A percentile compares a stretch with the other conserved stretches of the same genome.
Conservation (phyloP, 2,888 invertebrate genomes). For the Andrena marginata region DNA sequence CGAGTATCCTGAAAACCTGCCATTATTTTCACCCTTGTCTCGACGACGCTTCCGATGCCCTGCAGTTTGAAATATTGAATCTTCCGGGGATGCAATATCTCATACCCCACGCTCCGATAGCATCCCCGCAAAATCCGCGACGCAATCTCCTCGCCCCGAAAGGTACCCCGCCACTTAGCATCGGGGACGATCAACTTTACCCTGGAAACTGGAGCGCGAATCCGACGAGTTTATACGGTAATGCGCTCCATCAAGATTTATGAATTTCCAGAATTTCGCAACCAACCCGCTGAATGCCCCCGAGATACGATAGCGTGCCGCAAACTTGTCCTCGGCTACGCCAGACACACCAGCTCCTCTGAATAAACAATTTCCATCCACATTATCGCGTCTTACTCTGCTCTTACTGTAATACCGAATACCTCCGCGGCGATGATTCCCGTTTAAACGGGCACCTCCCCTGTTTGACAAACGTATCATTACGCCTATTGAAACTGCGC, state of each 20-base stretch:
- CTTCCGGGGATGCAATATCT: not conserved
- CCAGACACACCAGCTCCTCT: not conserved
- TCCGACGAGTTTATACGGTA: slow-evolving; percentile 5
- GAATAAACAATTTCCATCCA: slow-evolving; percentile 3
- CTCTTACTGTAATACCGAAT: not conserved
- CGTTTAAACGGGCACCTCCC: no score
- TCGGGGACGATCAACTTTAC: slow-evolving; percentile 1
- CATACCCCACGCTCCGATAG: not conserved
- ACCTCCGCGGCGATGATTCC: not conserved
- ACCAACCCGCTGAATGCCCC: not conserved
- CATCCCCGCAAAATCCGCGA: not conserved
- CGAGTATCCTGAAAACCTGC: no score
- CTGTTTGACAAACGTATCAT: not conserved
- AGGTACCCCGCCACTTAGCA: not conserved
- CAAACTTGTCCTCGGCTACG: not conserved
- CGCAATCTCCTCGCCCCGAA: not conserved
- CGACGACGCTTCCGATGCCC: not conserved
- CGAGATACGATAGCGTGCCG: not conserved
- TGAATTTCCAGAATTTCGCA: not conserved
- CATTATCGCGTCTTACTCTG: not conserved
- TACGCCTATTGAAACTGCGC: not conserved
- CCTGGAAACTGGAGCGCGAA: not conserved
- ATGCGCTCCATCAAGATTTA: slow-evolving; percentile 6
- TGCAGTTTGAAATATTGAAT: not conserved
- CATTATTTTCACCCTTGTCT: not conserved